A percentile compares a stretch with the other conserved stretches of the same genome.
These are phyloP conservation scores for Leptonema lineaticorne DNA, from an alignment of 1,140 invertebrate species.

Conservation along the genomic window DNA sequence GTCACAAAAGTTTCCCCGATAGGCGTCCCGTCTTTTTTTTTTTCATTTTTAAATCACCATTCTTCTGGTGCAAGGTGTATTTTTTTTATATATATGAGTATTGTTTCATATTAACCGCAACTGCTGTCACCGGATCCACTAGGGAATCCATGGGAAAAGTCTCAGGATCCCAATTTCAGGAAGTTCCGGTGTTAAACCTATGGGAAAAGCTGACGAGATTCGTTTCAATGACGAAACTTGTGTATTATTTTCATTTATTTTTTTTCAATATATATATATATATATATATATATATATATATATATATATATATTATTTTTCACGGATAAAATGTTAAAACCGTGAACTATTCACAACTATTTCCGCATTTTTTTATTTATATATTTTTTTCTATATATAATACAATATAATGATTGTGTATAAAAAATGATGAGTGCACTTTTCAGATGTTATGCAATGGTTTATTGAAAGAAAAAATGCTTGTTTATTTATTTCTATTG, in stretches of 20 bases:
- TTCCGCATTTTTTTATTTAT: too few species aligned
- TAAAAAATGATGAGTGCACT: too few species aligned
- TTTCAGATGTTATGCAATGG: too few species aligned
- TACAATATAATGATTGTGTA: too few species aligned
- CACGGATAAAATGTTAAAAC: background rate
- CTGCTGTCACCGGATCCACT: constrained; percentile 9
- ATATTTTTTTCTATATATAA: too few species aligned
- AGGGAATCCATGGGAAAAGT: background rate
- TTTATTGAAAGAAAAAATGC: too few species aligned
- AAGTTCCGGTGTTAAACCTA: constrained; percentile 2
- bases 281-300: background rate
- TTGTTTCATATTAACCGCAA: constrained; percentile 17
- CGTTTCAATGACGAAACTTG: background rate
- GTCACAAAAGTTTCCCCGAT: background rate
- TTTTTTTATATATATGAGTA: background rate
- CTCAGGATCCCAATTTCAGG: background rate
- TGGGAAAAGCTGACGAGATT: too few species aligned
- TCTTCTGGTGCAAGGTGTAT: constrained; percentile 4
- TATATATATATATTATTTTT: background rate
- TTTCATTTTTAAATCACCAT: background rate
- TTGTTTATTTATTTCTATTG: too few species aligned
- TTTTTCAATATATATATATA: background rate
- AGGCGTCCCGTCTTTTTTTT: too few species aligned
- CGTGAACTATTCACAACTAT: too few species aligned
- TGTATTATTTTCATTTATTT: background rate